Evolutionary conservation across 2,113 vertebrate species (phyloP).

Genomic region (Spermophilus dauricus): DNA sequence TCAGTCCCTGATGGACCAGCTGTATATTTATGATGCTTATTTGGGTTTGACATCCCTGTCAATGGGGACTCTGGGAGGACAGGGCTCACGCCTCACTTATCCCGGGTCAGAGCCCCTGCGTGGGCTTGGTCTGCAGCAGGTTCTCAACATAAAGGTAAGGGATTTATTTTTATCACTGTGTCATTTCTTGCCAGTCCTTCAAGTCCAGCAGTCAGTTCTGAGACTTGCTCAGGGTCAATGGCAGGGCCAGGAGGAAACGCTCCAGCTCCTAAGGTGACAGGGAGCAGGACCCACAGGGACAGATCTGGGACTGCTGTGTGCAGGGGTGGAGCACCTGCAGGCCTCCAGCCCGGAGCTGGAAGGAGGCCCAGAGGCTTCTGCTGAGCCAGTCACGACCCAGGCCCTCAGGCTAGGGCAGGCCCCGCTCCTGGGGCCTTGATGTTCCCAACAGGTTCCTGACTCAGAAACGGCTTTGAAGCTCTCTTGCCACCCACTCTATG

Average conservation of each 20-base stretch:
- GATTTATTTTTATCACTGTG: background rate
- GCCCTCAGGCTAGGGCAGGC: background rate
- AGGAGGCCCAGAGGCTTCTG: background rate
- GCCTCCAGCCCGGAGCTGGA: background rate
- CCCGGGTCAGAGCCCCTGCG: background rate
- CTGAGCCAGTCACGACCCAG: background rate
- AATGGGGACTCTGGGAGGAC: background rate
- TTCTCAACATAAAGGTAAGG: background rate
- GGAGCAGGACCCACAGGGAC: background rate
- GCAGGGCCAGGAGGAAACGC: background rate
- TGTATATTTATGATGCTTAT: background rate
- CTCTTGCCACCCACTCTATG: background rate
- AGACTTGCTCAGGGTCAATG: background rate
- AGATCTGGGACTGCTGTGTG: background rate
- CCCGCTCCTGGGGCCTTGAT: background rate
- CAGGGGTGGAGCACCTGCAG: background rate
- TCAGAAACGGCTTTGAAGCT: background rate
- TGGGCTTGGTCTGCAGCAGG: background rate
- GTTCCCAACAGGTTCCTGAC: background rate
- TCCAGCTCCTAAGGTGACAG: background rate
- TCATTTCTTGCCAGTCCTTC: background rate
- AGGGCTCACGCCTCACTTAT: background rate
- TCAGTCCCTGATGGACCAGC: background rate
- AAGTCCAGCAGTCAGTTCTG: background rate
- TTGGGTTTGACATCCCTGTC: background rate